These are phyloP conservation scores for Sisor rabdophorus DNA, from an alignment of 2,113 vertebrate species.

Conservation along the genomic window DNA sequence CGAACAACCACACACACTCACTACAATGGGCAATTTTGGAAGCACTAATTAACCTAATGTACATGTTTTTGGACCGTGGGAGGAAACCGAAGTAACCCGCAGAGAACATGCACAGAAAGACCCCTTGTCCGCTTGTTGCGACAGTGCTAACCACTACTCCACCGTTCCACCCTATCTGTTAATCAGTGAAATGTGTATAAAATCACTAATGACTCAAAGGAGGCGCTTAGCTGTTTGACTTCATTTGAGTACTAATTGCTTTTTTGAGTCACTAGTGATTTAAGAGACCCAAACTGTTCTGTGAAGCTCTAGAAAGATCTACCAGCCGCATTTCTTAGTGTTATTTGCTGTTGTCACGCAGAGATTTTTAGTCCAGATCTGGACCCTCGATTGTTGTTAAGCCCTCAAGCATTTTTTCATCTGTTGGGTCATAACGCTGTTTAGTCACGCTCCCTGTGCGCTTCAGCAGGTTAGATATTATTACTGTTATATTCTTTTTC, in stretches of 20 bases:
- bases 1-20: too few species aligned
- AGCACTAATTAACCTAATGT: too few species aligned
- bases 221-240: neutral
- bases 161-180: neutral
- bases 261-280: neutral
- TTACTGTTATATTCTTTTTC: conserved; percentile 29
- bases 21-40: too few species aligned
- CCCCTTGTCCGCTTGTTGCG: too few species aligned
- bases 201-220: neutral
- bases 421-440: conserved; percentile 22
- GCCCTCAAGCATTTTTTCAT: conserved; percentile 18
- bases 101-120: too few species aligned
- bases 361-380: conserved; percentile 19
- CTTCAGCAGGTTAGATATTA: conserved; percentile 34
- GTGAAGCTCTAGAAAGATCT: conserved; percentile 35
- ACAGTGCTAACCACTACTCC: neutral
- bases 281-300: neutral
- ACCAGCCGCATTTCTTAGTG: conserved; percentile 21
- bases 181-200: neutral
- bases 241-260: neutral
- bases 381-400: conserved; percentile 9
- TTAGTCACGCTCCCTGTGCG: conserved; percentile 24
- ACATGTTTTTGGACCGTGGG: too few species aligned
- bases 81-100: too few species aligned
- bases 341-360: conserved; percentile 45